A percentile compares a stretch with the other conserved stretches of the same genome.
These are phyloP conservation scores for Aleiodes alternator DNA, from an alignment of 2,888 invertebrate genomes.

Conservation along the genomic window DNA sequence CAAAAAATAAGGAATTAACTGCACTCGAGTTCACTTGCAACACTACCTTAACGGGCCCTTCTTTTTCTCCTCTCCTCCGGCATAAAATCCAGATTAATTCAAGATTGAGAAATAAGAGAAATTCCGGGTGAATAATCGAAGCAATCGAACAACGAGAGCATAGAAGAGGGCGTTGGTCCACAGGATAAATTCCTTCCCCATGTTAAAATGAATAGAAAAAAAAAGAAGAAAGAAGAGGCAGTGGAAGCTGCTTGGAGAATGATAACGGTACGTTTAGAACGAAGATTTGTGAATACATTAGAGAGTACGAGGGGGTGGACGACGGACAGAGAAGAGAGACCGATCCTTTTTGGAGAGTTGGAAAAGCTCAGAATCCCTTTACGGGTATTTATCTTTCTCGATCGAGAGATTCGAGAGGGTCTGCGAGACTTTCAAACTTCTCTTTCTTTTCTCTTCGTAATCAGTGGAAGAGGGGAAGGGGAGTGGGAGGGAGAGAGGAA, in stretches of 20 bases:
- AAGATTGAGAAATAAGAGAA: conserved; percentile 7
- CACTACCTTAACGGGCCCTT: no score
- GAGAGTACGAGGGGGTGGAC: conserved; percentile 60
- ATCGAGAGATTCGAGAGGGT: conserved; percentile 57
- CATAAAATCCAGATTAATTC: background rate
- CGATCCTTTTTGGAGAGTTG: conserved; percentile 47
- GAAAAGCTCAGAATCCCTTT: conserved; percentile 50
- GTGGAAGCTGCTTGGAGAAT: conserved; percentile 67
- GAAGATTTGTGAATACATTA: conserved; percentile 75
- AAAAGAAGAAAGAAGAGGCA: conserved; percentile 44
- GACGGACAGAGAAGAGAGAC: conserved; percentile 53
- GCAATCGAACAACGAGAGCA: conserved; percentile 39
- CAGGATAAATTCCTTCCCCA: conserved; percentile 73
- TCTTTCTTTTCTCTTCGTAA: conserved; percentile 50
- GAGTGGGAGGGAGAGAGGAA: background rate
- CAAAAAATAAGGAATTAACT: no score
- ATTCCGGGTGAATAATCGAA: conserved; percentile 18
- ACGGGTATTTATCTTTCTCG: conserved; percentile 67
- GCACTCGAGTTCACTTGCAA: no score
- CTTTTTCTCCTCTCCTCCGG: no score
- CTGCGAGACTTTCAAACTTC: conserved; percentile 47
- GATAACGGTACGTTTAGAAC: conserved; percentile 71
- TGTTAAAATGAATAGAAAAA: conserved; percentile 39
- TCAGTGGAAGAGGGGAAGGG: conserved; percentile 36
- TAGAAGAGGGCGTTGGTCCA: conserved; percentile 73